Conservation (phyloP, 1,140 invertebrate species). For the Zeugodacus cucurbitae region DNA sequence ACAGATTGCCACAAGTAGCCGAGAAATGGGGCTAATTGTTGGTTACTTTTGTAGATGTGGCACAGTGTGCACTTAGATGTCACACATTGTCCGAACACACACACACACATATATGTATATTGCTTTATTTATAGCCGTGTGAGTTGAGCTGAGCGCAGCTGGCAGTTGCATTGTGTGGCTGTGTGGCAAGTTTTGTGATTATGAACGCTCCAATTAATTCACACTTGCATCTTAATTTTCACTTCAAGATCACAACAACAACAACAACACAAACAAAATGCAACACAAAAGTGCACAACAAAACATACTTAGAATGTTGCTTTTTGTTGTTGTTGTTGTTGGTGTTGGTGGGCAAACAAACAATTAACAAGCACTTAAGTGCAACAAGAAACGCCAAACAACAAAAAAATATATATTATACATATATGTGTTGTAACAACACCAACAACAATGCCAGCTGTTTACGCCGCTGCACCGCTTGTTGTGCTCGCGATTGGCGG, state of each 20-base stretch:
- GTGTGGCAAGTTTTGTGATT: not conserved
- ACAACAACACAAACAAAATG: not conserved
- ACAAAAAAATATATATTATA: not conserved
- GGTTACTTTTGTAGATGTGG: not conserved
- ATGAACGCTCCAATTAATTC: constrained; percentile 32
- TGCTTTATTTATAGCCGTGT: not conserved
- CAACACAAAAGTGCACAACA: not conserved
- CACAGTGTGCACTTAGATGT: not conserved
- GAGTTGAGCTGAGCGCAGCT: not conserved
- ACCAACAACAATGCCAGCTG: not conserved
- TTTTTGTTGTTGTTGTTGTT: not conserved
- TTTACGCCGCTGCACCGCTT: not conserved
- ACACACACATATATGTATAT: not conserved
- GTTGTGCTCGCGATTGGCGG: not conserved
- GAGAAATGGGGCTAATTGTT: constrained; percentile 21
- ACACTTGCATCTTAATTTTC: constrained; percentile 39
- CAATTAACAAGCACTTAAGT: constrained; percentile 23
- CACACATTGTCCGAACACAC: not conserved
- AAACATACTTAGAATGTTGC: no score
- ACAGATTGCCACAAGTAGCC: not conserved
- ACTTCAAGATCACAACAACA: constrained; percentile 35
- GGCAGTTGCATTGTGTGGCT: not conserved
- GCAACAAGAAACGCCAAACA: not conserved
- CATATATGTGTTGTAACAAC: not conserved
- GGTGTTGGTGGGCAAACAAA: constrained; percentile 24